A percentile compares a stretch with the other conserved stretches of the same genome.
Evolutionary conservation across 2,113 vertebrate genomes (phyloP).

Genomic region (Phyllostomus hastatus): DNA sequence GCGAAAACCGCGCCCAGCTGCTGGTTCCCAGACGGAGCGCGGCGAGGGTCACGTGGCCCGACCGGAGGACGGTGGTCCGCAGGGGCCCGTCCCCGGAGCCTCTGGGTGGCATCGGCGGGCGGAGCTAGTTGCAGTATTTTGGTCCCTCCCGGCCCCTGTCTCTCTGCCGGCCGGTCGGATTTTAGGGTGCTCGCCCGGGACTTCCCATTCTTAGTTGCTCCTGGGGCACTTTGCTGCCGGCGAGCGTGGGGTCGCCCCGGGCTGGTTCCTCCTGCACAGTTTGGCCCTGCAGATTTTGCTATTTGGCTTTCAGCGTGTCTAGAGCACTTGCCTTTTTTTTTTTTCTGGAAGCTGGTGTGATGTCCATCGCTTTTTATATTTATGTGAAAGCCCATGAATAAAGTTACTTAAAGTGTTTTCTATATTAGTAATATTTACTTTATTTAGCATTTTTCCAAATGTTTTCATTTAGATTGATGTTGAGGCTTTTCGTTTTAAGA

Average conservation of each 20-base stretch:
- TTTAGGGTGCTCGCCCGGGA: background rate
- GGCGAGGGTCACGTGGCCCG: background rate
- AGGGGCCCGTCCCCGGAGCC: rapidly evolving
- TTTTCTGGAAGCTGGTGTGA: background rate
- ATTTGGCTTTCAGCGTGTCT: background rate
- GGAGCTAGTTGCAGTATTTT: rapidly evolving
- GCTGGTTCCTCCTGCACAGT: rapidly evolving
- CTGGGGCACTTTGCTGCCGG: rapidly evolving
- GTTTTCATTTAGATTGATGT: background rate
- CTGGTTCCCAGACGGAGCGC: rapidly evolving
- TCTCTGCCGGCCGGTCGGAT: rapidly evolving
- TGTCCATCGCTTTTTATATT: background rate
- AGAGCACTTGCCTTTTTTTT: background rate
- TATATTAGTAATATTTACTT: background rate
- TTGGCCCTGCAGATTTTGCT: background rate
- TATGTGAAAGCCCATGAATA: background rate
- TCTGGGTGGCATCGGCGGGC: rapidly evolving
- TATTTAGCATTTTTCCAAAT: background rate
- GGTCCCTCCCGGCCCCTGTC: background rate
- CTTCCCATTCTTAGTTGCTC: rapidly evolving
- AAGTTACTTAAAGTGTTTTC: background rate
- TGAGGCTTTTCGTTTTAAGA: background rate
- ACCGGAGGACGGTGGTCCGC: rapidly evolving
- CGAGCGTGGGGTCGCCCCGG: background rate
- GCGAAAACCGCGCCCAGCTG: rapidly evolving